Percentiles rank a stretch among this genome's conserved stretches.
Conservation (phyloP, 2,797 vertebrate genomes). For the Craterocephalus amniculus region DNA sequence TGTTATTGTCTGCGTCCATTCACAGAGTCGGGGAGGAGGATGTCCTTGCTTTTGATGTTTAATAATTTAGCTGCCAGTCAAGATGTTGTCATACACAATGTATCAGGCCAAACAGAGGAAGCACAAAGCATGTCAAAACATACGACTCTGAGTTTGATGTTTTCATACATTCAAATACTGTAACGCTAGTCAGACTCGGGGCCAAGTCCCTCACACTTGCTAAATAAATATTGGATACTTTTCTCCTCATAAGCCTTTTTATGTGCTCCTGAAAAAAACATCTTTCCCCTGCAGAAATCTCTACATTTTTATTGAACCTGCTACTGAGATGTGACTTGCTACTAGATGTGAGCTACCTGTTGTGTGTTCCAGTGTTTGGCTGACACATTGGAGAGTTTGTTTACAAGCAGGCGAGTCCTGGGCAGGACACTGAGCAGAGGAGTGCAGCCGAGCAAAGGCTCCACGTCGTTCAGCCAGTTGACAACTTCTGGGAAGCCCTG, state of each 20-base stretch:
- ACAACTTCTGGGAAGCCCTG: slow-evolving; percentile 76
- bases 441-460: slow-evolving; percentile 74
- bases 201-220: not conserved
- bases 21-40: slow-evolving; percentile 50
- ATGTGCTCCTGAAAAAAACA: not conserved
- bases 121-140: slow-evolving; percentile 27
- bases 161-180: not conserved
- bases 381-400: slow-evolving; percentile 36
- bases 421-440: slow-evolving; percentile 78
- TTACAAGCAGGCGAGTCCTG: slow-evolving; percentile 59
- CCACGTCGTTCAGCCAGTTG: slow-evolving; percentile 71
- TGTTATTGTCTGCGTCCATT: slow-evolving; percentile 27
- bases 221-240: not conserved
- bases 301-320: not conserved
- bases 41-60: slow-evolving; percentile 43
- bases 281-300: not conserved
- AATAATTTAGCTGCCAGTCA: slow-evolving; percentile 77
- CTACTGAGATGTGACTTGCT: not conserved
- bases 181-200: not conserved
- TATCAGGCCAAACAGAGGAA: slow-evolving; percentile 46
- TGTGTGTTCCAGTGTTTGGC: slow-evolving; percentile 80
- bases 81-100: slow-evolving; percentile 43
- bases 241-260: not conserved
- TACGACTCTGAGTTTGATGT: not conserved
- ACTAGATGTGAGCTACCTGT: slow-evolving; percentile 72